Percentiles rank a stretch among this genome's conserved stretches.
These are phyloP conservation scores for Bos javanicus DNA, from an alignment of 2,113 vertebrate genomes.

Conservation along the genomic window DNA sequence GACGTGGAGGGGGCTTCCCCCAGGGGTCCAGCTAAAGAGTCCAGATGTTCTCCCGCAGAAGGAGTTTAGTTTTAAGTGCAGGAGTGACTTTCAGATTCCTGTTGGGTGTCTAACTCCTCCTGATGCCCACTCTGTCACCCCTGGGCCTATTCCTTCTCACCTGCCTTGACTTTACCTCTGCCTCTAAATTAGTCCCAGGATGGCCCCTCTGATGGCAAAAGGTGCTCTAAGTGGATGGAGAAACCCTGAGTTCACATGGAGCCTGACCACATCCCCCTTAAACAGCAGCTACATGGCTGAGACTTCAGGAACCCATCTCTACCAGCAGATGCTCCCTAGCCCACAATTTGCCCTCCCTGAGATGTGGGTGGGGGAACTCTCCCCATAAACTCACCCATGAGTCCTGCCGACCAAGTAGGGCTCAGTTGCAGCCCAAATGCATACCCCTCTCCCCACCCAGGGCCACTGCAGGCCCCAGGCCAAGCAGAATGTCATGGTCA, in stretches of 20 bases:
- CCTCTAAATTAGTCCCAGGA: background rate
- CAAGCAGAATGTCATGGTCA: background rate
- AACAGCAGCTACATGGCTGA: accelerated
- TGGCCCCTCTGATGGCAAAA: background rate
- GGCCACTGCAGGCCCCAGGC: background rate
- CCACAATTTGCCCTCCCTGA: background rate
- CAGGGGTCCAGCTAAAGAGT: background rate
- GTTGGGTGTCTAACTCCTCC: background rate
- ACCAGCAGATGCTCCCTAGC: background rate
- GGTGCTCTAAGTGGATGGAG: background rate
- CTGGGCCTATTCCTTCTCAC: background rate
- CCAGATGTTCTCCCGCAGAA: background rate
- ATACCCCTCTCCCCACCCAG: background rate
- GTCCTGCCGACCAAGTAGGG: background rate
- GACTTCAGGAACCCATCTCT: background rate
- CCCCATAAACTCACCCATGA: background rate
- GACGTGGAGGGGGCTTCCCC: background rate
- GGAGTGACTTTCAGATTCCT: background rate
- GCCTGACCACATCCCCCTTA: accelerated
- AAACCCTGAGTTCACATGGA: background rate
- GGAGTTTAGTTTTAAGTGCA: background rate
- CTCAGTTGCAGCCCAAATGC: background rate
- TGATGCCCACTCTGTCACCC: background rate
- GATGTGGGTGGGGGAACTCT: background rate
- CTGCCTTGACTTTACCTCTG: background rate